phyloP scores from a whole-genome alignment of 2,797 vertebrate genomes.

The Gymnocypris eckloni region DNA sequence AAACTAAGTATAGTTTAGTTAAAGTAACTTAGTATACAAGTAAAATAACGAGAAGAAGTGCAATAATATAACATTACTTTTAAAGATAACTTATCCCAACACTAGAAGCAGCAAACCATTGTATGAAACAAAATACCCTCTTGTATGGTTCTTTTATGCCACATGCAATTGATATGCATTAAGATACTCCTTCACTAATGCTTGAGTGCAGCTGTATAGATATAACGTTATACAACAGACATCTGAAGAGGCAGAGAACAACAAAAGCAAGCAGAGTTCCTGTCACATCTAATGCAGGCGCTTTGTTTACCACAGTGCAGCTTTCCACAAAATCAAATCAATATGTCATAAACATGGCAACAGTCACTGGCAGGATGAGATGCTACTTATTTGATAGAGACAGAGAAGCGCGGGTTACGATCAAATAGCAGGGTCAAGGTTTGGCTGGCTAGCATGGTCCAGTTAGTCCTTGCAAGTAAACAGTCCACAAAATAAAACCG shows the following conservation, averaged over 20 bases:
- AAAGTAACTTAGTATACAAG: no score
- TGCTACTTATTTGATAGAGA: constrained; percentile 34
- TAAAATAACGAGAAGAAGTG: no score
- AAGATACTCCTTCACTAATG: constrained; percentile 23
- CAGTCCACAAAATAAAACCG: neutral
- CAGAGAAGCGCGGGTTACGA: neutral
- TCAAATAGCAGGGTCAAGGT: neutral
- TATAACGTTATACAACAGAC: constrained; percentile 14
- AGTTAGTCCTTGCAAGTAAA: neutral
- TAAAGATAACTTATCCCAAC: no score
- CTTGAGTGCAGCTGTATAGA: constrained; percentile 5
- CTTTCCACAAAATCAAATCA: constrained; percentile 42
- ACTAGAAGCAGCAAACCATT: neutral
- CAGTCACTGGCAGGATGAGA: constrained; percentile 38
- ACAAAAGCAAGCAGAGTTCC: constrained; percentile 23
- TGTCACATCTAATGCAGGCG: constrained; percentile 42
- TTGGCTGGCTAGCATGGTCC: neutral
- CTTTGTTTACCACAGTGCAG: constrained; percentile 23
- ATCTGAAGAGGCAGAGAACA: constrained; percentile 16
- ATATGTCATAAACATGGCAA: constrained; percentile 48
- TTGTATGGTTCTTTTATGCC: no score
- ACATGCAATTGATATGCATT: constrained; percentile 40
- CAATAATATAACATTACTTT: no score
- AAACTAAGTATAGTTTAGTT: no score
- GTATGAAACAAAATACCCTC: constrained; percentile 9